phyloP scores from a whole-genome alignment of 1,140 invertebrate species.

The Drosophila nigrodunni region DNA sequence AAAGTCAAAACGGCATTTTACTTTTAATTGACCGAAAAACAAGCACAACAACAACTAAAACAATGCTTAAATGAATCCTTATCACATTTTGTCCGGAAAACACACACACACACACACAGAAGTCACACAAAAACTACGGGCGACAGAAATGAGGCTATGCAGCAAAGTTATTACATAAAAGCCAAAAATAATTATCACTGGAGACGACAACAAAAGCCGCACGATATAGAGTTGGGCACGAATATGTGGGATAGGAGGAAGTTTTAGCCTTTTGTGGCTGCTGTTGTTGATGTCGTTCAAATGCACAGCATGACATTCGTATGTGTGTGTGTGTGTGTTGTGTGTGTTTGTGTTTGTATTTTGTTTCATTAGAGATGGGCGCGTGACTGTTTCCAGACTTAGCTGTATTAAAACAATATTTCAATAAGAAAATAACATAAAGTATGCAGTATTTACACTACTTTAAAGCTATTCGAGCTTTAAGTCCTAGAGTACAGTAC shows the following conservation, averaged over 20 bases:
- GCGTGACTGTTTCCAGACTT: no score
- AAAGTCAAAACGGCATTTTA: conserved; percentile 56
- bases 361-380: not conserved
- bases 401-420: no score
- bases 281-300: conserved; percentile 61
- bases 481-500: no score
- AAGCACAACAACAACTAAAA: conserved; percentile 32
- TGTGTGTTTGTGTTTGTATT: conserved; percentile 4
- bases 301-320: conserved; percentile 52
- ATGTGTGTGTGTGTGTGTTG: conserved; percentile 7
- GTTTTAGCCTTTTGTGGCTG: conserved; percentile 21
- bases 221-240: conserved; percentile 13
- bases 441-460: no score
- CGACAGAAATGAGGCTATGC: conserved; percentile 15
- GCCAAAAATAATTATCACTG: conserved; percentile 82
- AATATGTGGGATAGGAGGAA: not conserved
- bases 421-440: no score
- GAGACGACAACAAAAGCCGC: conserved; percentile 68
- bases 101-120: no score
- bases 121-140: conserved; percentile 38
- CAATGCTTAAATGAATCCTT: conserved; percentile 61
- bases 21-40: conserved; percentile 69
- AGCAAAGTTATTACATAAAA: conserved; percentile 81
- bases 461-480: no score
- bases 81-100: conserved; percentile 59